Conservation (phyloP, 2,797 vertebrate genomes). For the Tenualosa ilisha region DNA sequence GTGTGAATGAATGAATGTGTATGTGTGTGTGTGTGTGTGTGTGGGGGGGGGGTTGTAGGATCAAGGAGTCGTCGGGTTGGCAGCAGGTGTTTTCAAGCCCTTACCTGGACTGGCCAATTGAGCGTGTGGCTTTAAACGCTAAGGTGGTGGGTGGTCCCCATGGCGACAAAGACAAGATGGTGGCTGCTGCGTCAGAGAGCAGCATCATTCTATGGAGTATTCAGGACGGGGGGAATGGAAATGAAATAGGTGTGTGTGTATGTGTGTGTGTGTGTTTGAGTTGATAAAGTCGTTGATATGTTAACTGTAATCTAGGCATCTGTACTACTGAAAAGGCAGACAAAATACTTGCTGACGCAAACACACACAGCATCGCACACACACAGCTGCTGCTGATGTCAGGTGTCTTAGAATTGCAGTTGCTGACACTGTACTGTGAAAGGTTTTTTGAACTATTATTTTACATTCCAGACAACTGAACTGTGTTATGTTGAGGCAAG, state of each 20-base stretch:
- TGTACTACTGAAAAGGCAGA: too few species aligned
- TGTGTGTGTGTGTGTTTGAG: not conserved
- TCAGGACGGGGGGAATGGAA: constrained; percentile 93
- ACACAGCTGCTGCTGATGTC: too few species aligned
- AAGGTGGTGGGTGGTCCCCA: constrained; percentile 97
- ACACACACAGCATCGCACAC: too few species aligned
- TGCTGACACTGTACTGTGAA: too few species aligned
- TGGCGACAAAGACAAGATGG: constrained; percentile 99
- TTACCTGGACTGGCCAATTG: constrained; percentile 91
- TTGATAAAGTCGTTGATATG: not conserved
- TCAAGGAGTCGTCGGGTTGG: constrained; percentile 98
- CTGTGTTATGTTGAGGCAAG: too few species aligned
- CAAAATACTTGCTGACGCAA: too few species aligned
- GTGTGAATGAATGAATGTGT: not conserved
- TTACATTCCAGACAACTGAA: too few species aligned
- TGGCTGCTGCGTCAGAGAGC: constrained; percentile 90
- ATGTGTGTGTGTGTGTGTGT: not conserved
- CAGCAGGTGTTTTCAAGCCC: constrained; percentile 97
- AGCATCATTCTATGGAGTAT: constrained; percentile 98
- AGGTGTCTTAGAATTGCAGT: too few species aligned
- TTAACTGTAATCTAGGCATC: too few species aligned
- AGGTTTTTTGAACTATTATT: too few species aligned
- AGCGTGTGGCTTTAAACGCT: constrained; percentile 92
- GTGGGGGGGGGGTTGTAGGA: constrained; percentile 76
- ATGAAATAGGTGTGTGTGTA: constrained; percentile 83